These are phyloP conservation scores for Myripristis murdjan DNA, from an alignment of 2,797 vertebrate genomes.

Conservation along the genomic window DNA sequence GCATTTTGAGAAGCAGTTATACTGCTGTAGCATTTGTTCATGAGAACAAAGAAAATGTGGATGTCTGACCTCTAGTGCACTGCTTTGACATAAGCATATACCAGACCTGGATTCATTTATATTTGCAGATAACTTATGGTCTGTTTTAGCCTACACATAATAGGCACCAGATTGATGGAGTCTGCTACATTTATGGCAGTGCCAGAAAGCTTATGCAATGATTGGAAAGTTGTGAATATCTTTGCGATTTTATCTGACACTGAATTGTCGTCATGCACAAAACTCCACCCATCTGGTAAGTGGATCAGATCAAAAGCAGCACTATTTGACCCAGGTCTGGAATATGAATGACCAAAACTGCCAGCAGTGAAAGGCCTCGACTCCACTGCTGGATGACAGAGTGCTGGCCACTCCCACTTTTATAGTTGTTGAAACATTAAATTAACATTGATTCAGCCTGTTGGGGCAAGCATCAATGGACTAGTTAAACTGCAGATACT, in stretches of 20 bases:
- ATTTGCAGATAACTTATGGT: neutral
- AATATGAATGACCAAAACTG: slow-evolving; percentile 4
- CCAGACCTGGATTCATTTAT: neutral
- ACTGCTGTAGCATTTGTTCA: slow-evolving; percentile 23
- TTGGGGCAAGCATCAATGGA: slow-evolving; percentile 15
- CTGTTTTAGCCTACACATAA: too few species aligned
- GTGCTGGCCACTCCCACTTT: slow-evolving; percentile 17
- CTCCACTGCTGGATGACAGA: too few species aligned
- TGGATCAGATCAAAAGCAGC: neutral
- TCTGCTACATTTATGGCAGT: neutral
- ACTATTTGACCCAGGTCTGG: neutral
- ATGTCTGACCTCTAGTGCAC: neutral
- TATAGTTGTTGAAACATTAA: neutral
- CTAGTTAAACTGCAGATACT: slow-evolving; percentile 1
- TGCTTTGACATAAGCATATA: neutral
- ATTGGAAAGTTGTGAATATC: too few species aligned
- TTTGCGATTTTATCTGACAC: too few species aligned
- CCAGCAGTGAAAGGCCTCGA: neutral
- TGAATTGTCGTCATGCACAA: neutral
- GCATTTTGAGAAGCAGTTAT: slow-evolving; percentile 30
- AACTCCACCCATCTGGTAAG: neutral
- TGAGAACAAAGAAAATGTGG: neutral
- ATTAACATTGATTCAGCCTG: slow-evolving; percentile 22
- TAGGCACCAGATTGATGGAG: neutral
- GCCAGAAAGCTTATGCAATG: too few species aligned